Evolutionary conservation across 2,888 invertebrate species (phyloP), one percentile per base, ranked within the genome.

Genomic region (Trachelus stipa): DNA sequence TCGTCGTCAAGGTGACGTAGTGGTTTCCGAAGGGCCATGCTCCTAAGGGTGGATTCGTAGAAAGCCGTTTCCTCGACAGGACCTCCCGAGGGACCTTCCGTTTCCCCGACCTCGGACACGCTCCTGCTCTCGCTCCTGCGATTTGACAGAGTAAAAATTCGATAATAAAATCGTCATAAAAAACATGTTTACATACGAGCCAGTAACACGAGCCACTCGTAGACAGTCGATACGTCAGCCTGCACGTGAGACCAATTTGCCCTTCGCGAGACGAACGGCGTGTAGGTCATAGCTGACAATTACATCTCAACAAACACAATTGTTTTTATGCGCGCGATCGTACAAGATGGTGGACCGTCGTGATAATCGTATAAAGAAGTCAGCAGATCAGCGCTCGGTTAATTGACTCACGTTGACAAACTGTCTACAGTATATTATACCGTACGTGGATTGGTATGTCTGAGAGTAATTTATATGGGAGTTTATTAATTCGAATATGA

Each of bases 1-100:
- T 87, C 87, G 68, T 87, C 87, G 74, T 88, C 86, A 34, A 84
- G 80, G 73, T 83, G 83, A 37, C 82, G 83, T 77, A 88, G 83
- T 40, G 81, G 85, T 80, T 86, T 87, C 35, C 83, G 82, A 74
- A 86, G 77, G 40, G 79, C 78, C 12, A 79, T 68, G 6, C 69
- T 69, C 37, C 69, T 75, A 69, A n/a, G 68, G 75, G 33, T 34
- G 30, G 83, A 76, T 31, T 77, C 77, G 77, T 83, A 80, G 76
- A 80, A 82, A 79, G 84, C 82, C 4, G 82, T 69, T 74, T 81
- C 76, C 34, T 87, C 85, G 69, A 82, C 83, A 76, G 83, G 83
- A 34, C 81, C 79, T 74, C 81, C 77, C 71, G 80, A 40, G 35
- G 81, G 84, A 78, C 81, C 85, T 3, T 79, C 79, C 69, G 84